phyloP scores from a whole-genome alignment of 2,888 invertebrate genomes.

The Eledona agricola region DNA sequence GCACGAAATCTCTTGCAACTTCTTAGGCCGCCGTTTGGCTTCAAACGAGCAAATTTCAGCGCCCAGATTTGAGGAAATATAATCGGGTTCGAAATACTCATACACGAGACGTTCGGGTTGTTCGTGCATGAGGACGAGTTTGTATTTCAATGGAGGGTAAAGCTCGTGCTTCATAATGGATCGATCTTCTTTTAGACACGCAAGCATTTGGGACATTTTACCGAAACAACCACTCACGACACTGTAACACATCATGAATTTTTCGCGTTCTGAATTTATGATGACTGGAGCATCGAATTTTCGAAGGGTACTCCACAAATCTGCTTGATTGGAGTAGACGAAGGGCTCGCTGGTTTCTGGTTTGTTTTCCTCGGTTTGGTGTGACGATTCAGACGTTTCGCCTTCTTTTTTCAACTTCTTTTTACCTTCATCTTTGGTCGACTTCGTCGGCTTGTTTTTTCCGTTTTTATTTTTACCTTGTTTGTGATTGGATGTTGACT shows the following conservation, averaged over 20 bases:
- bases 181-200: background rate
- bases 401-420: slow-evolving; percentile 7
- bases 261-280: slow-evolving; percentile 13
- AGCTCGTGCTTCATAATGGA: too few relatives aligned
- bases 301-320: slow-evolving; percentile 2
- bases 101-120: slow-evolving; percentile 12
- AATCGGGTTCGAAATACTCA: slow-evolving; percentile 23
- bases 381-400: background rate
- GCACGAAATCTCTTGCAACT: slow-evolving; percentile 2
- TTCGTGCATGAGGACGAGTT: slow-evolving; percentile 2
- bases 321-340: slow-evolving; percentile 10
- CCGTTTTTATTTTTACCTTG: slow-evolving; percentile 2
- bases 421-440: background rate
- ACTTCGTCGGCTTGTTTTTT: slow-evolving; percentile 3
- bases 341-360: slow-evolving; percentile 7
- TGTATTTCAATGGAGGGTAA: slow-evolving; percentile 8
- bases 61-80: background rate
- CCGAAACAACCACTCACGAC: slow-evolving; percentile 9
- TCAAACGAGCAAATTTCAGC: slow-evolving; percentile 3
- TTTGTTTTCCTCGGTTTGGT: background rate
- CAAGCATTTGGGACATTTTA: slow-evolving; percentile 19
- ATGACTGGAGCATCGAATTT: slow-evolving; percentile 16
- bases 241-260: slow-evolving; percentile 8
- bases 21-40: slow-evolving; percentile 17
- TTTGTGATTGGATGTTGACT: background rate